phyloP scores from a whole-genome alignment of 2,113 vertebrate genomes.

The Oenanthe melanoleuca region DNA sequence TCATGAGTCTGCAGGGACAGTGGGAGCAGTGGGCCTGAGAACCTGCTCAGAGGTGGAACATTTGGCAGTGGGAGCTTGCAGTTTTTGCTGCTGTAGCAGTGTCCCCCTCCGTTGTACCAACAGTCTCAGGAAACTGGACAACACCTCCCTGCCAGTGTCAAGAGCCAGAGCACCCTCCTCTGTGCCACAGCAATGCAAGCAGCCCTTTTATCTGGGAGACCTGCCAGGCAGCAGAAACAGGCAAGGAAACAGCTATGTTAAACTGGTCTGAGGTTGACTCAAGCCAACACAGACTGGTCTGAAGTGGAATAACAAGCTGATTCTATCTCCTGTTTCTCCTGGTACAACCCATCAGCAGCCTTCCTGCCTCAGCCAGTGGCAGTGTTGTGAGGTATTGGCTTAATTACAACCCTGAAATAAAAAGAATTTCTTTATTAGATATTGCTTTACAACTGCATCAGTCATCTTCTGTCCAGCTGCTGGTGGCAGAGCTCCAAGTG shows the following conservation, averaged over 20 bases:
- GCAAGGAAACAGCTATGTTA: not conserved
- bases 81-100: not conserved
- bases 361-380: not conserved
- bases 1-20: not conserved
- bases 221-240: not conserved
- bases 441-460: not conserved
- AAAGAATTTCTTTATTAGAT: not conserved
- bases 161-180: not conserved
- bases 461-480: slow-evolving; percentile 12
- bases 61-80: not conserved
- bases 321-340: not conserved
- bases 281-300: not conserved
- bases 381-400: not conserved
- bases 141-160: not conserved
- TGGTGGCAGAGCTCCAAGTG: not conserved
- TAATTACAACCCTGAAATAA: slow-evolving; percentile 29
- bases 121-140: not conserved
- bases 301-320: not conserved
- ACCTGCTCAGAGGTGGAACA: not conserved
- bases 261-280: not conserved
- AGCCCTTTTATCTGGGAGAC: not conserved
- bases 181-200: not conserved
- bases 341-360: not conserved
- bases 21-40: not conserved
- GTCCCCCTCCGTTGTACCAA: accelerated